phyloP scores from a whole-genome alignment of 2,888 invertebrate genomes.

The Eupithecia dodoneata region DNA sequence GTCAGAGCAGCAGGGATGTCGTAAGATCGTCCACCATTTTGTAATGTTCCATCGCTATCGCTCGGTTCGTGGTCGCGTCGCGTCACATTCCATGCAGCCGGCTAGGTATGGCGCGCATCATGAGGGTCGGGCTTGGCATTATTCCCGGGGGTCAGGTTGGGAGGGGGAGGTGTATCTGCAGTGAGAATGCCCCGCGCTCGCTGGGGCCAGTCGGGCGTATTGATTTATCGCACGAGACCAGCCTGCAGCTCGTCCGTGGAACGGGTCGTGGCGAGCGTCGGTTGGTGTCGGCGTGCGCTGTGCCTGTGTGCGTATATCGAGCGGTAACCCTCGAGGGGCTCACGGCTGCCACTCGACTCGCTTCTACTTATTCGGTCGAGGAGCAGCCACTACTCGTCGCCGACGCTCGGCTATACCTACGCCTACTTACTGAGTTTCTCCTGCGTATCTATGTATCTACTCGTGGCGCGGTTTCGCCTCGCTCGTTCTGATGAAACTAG shows the following conservation, averaged over 20 bases:
- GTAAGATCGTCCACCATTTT: constrained; percentile 86
- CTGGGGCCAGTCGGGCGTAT: constrained; percentile 73
- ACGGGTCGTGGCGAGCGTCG: constrained; percentile 71
- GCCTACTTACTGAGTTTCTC: constrained; percentile 82
- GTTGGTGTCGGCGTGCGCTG: constrained; percentile 79
- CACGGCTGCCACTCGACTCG: constrained; percentile 81
- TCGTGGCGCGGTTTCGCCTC: constrained; percentile 78
- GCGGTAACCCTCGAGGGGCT: constrained; percentile 83
- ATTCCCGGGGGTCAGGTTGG: constrained; percentile 78
- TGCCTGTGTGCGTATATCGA: constrained; percentile 80
- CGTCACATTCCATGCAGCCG: constrained; percentile 81
- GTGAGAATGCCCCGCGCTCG: constrained; percentile 69
- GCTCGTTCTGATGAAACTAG: constrained; percentile 74
- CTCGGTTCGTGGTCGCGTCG: constrained; percentile 79
- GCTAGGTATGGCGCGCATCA: constrained; percentile 75
- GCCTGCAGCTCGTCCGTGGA: constrained; percentile 78
- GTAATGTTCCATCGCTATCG: constrained; percentile 83
- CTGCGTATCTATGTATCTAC: constrained; percentile 73
- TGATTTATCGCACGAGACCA: constrained; percentile 83
- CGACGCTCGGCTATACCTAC: constrained; percentile 76
- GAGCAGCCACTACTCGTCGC: constrained; percentile 66
- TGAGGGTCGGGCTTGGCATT: constrained; percentile 77
- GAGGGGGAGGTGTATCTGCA: constrained; percentile 72
- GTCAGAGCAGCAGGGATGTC: constrained; percentile 83
- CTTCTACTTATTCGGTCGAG: constrained; percentile 82